These are phyloP conservation scores for Coregonus ussuriensis DNA, from an alignment of 2,797 vertebrate species.

Conservation along the genomic window DNA sequence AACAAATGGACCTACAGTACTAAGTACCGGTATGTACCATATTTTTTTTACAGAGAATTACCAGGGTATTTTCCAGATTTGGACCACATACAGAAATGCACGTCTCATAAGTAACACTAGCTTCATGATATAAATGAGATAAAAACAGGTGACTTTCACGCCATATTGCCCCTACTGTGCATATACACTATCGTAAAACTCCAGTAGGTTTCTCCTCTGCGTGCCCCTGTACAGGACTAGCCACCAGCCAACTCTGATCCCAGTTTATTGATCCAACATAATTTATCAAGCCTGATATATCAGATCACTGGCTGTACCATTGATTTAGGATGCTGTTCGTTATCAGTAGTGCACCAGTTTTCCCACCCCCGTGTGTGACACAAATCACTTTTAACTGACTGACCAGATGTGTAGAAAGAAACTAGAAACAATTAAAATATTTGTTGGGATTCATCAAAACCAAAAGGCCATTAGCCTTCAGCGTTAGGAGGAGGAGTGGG, in stretches of 20 bases:
- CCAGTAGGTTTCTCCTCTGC: not conserved
- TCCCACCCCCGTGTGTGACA: slow-evolving; percentile 15
- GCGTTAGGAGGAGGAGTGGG: not conserved
- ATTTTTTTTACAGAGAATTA: not conserved
- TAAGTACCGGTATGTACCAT: too few relatives aligned
- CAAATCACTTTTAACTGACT: not conserved
- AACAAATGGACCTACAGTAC: not conserved
- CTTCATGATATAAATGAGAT: not conserved
- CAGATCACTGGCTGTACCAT: slow-evolving; percentile 35
- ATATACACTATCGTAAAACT: not conserved
- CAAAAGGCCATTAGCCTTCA: not conserved
- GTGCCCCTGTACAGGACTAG: not conserved
- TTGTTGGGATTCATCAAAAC: not conserved
- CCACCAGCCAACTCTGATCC: slow-evolving; percentile 22
- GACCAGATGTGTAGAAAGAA: not conserved
- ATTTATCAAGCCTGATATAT: slow-evolving; percentile 49
- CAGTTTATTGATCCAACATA: slow-evolving; percentile 46
- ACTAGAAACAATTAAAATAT: not conserved
- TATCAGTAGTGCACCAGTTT: slow-evolving; percentile 17
- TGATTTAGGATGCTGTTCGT: slow-evolving; percentile 35
- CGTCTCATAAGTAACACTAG: not conserved
- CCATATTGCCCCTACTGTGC: not conserved
- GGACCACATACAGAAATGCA: not conserved
- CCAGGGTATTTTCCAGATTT: not conserved
- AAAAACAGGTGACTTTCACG: not conserved